phyloP scores from a whole-genome alignment of 2,113 vertebrate genomes.

The Pseudois nayaur region DNA sequence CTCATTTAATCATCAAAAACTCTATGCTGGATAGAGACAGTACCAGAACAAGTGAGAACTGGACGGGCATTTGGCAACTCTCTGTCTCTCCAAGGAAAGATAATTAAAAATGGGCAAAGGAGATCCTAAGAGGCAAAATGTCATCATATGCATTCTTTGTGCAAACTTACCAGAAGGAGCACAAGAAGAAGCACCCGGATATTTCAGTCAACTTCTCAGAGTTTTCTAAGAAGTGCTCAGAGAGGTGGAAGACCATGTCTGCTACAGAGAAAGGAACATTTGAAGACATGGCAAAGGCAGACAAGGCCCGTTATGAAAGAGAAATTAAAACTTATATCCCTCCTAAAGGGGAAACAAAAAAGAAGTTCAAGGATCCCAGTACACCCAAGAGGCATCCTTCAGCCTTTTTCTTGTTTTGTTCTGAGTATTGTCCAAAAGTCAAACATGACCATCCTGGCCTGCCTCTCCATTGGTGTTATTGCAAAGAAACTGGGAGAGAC shows the following conservation, averaged over 20 bases:
- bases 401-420: not conserved
- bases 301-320: not conserved
- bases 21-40: not conserved
- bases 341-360: not conserved
- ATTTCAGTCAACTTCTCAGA: not conserved
- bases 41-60: not conserved
- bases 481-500: not conserved
- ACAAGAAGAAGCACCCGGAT: not conserved
- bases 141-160: not conserved
- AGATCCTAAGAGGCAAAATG: not conserved
- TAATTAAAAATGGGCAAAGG: not conserved
- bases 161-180: not conserved
- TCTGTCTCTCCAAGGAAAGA: not conserved
- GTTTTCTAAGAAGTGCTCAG: not conserved
- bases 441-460: not conserved
- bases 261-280: not conserved
- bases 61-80: accelerated
- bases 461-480: not conserved
- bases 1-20: not conserved
- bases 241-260: not conserved
- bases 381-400: not conserved
- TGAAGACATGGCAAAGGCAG: not conserved
- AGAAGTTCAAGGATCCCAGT: not conserved
- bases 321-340: not conserved
- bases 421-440: not conserved